Evolutionary conservation across 2,888 invertebrate genomes (phyloP).

Genomic region (Calliscelio sp.): DNA sequence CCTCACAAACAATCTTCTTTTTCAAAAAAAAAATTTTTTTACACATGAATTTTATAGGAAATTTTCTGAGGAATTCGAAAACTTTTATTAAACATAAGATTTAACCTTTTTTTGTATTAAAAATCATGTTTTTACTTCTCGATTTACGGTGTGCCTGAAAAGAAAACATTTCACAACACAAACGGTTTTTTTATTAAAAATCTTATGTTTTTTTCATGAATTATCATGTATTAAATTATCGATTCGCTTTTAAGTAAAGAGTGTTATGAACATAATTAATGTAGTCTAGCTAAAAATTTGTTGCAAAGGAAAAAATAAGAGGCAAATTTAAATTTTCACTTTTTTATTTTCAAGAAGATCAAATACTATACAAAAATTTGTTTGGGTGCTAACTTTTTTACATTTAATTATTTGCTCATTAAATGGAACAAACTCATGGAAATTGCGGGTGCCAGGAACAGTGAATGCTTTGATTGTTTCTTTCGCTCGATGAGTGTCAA

Average conservation of each 20-base stretch:
- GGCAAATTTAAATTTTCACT: constrained; percentile 29
- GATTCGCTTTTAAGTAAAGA: constrained; percentile 14
- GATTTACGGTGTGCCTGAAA: constrained; percentile 16
- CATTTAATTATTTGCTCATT: constrained; percentile 21
- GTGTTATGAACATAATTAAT: constrained; percentile 16
- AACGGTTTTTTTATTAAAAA: constrained; percentile 16
- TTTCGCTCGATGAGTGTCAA: constrained; percentile 5
- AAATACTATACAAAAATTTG: constrained; percentile 25
- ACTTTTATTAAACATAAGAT: no score
- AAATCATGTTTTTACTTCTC: constrained; percentile 12
- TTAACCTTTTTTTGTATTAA: no score
- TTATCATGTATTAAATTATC: constrained; percentile 16
- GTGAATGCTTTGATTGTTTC: constrained; percentile 17
- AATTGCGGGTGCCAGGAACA: constrained; percentile 29
- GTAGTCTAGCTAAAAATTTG: constrained; percentile 15
- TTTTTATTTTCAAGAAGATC: constrained; percentile 23
- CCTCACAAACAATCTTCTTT: no score
- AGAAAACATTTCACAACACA: constrained; percentile 16
- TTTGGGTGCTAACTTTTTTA: constrained; percentile 24
- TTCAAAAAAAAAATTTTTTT: no score
- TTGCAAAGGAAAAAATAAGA: constrained; percentile 29
- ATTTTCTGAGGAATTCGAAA: no score
- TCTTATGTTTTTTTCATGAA: constrained; percentile 16
- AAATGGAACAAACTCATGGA: constrained; percentile 33
- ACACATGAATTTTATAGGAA: no score